Base-by-base conservation (phyloP, 2,888 invertebrate species). In the Rhamnusium bicolor region DNA sequence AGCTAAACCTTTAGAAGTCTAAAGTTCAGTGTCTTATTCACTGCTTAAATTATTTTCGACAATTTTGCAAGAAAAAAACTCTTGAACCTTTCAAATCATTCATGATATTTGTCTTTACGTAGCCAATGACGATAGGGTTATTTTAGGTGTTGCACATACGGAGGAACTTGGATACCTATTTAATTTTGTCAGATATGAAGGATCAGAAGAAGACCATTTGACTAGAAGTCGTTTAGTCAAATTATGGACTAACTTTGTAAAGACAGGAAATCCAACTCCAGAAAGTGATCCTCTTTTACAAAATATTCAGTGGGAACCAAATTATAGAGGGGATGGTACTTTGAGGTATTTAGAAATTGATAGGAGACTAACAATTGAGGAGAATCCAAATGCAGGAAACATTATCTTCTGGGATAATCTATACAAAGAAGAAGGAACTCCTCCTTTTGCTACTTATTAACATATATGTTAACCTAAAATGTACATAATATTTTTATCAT, bases 181-280 rank as follows among this genome's bases (percentile, higher is more conserved):
- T 40, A 76, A 79, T 49, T 70, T 67, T 19, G 56, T 68, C n/a
- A 3, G 32, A 32, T 10, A 60, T 40, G 16, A 51, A 16, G 71
- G 75, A 21, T 63, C 72, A 16, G 60, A 68, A 24, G 54, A 16
- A 12, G 81, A 82, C 63, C 71, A 73, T 16, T 19, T 73, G 24
- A 61, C 74, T 0, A 66, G 77, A 54, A 8, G 47, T 1, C 62
- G 79, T 10, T 69, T 79, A 72, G 69, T 79, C 16, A 76, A 40
- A 54, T 40, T 82, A 49, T 81, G 80, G 80, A 77, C 80, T 0
- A 82, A 82, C 69, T 82, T 82, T 49, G 78, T 72, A 2, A 82
- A 81, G 74, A 27, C 70, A 14, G 76, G 77, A 6, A 75, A 80
- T 63, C 81, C 81, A 21, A 82, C 81, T 6, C 81, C 81, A 0